Base-by-base conservation (phyloP, 2,113 vertebrate species). In the Sander vitreus region DNA sequence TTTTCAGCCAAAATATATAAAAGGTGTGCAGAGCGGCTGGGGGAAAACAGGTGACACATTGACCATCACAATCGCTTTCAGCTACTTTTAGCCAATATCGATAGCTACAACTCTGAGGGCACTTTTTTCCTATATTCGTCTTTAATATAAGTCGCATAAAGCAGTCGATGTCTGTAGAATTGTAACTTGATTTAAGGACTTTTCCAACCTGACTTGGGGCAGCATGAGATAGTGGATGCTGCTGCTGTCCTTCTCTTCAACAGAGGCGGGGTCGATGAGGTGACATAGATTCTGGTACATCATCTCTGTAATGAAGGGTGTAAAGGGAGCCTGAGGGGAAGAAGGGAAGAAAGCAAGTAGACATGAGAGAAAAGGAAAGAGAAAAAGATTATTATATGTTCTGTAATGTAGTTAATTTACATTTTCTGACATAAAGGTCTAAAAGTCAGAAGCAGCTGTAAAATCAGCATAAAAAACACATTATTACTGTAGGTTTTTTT, bases 161-260 rank as follows among this genome's bases (percentile, higher is more conserved):
- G 48, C 15, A 23, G 55, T 23, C 15, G 1, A 19, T 76, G 19
- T 16, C 25, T 1, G 1, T 33, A 19, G 57, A 48, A 39, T 43
- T 5, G 39, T 7, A 65, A 25, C 53, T 47, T 81, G 53, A 80
- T 8, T 85, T 33, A 69, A 69, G 19, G 43, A 51, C 67, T 81
- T 81, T 78, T 80, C 95, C 85, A 85, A 99, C 97, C 97, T 96
- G 92, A 96, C 95, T 81, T 95, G 96, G 25, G 98, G 98, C 81
- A 99, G 93, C 98, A 99, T 97, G 92, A 99, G 97, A 95, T 99
- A 99, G 93, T 99, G 98, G 87, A 99, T 99, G 93, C 98, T 99
- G 72, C 95, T 85, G 7, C 90, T 82, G 74, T 98, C 97, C 91
- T 98, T 99, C 50, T 99, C 97, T 79, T 96, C 97, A 66, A 97